Conservation (phyloP, 2,113 vertebrate genomes). For the Pedetes capensis region DNA sequence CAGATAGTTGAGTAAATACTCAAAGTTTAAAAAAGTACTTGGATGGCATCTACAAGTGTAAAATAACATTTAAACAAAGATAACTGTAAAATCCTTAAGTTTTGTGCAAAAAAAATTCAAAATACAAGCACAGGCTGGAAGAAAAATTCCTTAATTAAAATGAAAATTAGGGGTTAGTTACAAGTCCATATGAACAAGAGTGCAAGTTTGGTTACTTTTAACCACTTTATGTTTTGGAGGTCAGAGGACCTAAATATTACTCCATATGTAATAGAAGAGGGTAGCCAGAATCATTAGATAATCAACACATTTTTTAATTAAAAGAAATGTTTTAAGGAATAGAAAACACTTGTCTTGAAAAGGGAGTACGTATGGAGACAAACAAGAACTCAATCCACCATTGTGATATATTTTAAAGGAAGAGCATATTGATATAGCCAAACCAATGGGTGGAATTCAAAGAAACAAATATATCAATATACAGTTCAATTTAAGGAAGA, state of each 20-base stretch:
- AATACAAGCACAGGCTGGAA: neutral
- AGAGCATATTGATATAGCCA: neutral
- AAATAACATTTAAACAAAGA: neutral
- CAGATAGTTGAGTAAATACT: neutral
- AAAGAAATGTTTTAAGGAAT: neutral
- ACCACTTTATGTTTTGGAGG: neutral
- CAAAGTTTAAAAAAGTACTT: neutral
- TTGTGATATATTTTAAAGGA: neutral
- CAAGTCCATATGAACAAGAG: neutral
- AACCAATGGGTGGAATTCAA: neutral
- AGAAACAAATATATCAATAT: neutral
- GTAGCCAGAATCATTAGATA: neutral
- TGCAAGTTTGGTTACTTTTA: neutral
- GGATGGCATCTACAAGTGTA: neutral
- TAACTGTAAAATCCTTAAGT: neutral
- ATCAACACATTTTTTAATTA: neutral
- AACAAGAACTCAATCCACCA: neutral
- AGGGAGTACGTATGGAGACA: neutral
- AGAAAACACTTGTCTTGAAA: neutral
- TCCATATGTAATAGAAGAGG: neutral
- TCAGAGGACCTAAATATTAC: neutral
- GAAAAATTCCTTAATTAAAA: constrained; percentile 8
- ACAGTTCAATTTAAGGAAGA: neutral
- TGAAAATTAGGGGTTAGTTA: neutral
- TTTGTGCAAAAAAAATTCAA: neutral